Conservation (phyloP, 2,113 vertebrate species). For the Passer montanus region DNA sequence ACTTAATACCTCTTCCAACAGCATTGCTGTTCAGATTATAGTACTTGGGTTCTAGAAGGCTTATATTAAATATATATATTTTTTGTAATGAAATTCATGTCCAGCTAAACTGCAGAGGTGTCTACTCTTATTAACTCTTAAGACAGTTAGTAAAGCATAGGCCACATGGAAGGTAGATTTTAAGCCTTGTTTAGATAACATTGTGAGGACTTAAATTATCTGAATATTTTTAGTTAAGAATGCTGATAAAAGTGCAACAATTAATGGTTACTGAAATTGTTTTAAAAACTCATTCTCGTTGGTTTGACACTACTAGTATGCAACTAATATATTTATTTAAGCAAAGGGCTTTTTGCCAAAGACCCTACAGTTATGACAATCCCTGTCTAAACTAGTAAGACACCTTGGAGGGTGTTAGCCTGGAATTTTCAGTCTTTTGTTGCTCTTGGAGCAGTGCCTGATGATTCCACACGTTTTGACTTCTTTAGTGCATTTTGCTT, state of each 20-base stretch:
- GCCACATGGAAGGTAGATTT: background rate
- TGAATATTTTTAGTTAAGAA: background rate
- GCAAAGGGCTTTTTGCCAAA: background rate
- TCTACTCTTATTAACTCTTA: background rate
- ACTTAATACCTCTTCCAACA: constrained; percentile 47
- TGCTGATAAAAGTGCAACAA: background rate
- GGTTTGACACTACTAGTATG: background rate
- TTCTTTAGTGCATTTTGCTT: background rate
- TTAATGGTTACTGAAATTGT: background rate
- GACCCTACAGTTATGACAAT: background rate
- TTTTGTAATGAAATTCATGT: background rate
- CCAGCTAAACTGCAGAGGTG: background rate
- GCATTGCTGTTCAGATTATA: constrained; percentile 58
- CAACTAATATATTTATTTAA: background rate
- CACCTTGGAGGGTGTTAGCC: background rate
- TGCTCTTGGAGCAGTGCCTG: background rate
- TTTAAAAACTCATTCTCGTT: background rate
- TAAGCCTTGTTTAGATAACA: background rate
- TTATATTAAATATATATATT: background rate
- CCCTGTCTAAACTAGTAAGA: background rate
- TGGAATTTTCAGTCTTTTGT: background rate
- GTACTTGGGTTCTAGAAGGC: constrained; percentile 29
- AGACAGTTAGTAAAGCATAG: background rate
- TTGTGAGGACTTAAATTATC: background rate
- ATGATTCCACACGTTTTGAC: background rate